A percentile compares a stretch with the other conserved stretches of the same genome.
phyloP scores from a whole-genome alignment of 1,140 invertebrate species.

The Acromyrmex echinatior region DNA sequence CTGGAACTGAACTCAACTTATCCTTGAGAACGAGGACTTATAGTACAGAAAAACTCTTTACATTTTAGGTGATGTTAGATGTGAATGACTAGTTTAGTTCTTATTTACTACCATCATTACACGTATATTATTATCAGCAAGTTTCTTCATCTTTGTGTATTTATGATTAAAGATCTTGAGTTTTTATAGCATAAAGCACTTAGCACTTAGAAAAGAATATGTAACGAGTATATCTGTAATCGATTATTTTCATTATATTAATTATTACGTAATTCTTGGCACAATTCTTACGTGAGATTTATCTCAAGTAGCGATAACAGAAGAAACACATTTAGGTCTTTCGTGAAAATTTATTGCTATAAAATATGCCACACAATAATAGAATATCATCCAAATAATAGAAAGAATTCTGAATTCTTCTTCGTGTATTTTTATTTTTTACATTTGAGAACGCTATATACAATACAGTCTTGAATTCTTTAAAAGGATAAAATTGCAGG shows the following conservation, averaged over 20 bases:
- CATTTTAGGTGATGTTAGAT: too few species aligned
- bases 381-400: not conserved
- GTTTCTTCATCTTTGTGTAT: not conserved
- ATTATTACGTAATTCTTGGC: not conserved
- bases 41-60: too few species aligned
- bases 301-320: not conserved
- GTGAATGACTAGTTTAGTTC: too few species aligned
- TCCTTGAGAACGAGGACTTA: too few species aligned
- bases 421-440: not conserved
- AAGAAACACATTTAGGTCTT: not conserved
- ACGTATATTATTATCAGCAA: not conserved
- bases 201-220: not conserved
- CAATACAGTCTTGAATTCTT: constrained; percentile 24
- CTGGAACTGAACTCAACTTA: too few species aligned
- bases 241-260: not conserved
- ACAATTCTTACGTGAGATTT: not conserved
- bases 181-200: not conserved
- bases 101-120: too few species aligned
- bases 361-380: not conserved
- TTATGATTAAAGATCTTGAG: not conserved
- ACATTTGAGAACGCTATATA: constrained; percentile 21
- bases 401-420: not conserved
- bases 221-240: not conserved
- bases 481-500: too few species aligned
- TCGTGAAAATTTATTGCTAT: not conserved